phyloP scores from a whole-genome alignment of 2,888 invertebrate species.

The Acanthosepion lycidas region DNA sequence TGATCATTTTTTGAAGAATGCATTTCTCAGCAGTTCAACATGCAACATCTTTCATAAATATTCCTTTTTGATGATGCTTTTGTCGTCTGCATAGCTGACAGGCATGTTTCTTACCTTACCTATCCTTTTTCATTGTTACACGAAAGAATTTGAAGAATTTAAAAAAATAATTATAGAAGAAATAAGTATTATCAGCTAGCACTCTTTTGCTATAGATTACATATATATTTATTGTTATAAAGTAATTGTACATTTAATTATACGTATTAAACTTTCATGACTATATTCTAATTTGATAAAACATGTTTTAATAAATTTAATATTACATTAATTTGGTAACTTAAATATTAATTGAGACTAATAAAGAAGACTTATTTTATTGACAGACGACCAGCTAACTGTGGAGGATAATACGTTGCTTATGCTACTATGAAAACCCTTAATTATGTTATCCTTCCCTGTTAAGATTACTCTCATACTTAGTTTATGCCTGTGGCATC shows the following conservation, averaged over 20 bases:
- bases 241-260: not conserved
- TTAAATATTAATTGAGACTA: not conserved
- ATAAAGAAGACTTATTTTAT: not conserved
- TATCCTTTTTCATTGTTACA: not conserved
- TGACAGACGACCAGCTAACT: not conserved
- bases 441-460: constrained; percentile 43
- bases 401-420: constrained; percentile 34
- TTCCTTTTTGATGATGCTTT: not conserved
- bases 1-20: not conserved
- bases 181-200: not conserved
- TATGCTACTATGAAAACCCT: constrained; percentile 42
- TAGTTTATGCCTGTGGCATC: constrained; percentile 35
- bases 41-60: not conserved
- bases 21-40: not conserved
- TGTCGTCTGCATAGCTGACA: not conserved
- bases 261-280: not conserved
- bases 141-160: constrained; percentile 11
- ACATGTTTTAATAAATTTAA: not conserved
- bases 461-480: constrained; percentile 36
- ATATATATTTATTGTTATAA: not conserved
- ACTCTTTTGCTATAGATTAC: not conserved
- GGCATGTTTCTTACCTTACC: not conserved
- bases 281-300: not conserved
- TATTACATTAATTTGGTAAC: not conserved
- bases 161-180: not conserved